Evolutionary conservation across 2,797 vertebrate genomes (phyloP), one percentile per base, ranked within the genome.

Genomic region (Jordanella pulchra): DNA sequence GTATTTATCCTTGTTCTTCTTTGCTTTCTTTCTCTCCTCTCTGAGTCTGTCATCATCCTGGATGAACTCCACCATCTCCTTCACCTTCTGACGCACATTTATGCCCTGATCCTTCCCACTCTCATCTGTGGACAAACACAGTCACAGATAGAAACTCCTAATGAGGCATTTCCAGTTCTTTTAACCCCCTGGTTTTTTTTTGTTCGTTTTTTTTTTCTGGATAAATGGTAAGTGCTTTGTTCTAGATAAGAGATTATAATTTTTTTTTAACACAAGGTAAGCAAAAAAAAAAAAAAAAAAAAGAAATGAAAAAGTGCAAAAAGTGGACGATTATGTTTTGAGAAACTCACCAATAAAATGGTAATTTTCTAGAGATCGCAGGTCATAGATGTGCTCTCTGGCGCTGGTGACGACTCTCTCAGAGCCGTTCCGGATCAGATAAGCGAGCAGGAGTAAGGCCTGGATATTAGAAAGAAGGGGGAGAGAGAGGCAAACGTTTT

Each of bases 381-480:
- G 96, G 95, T 99, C 98, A 82, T 99, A 99, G 95, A 99, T 98
- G 95, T 99, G 98, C 94, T 99, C 98, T 95, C 98, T 96, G 95
- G 97, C 95, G 84, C 98, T 99, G 91, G 98, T 99, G 91, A 99
- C 98, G 74, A 99, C 98, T 91, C 98, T 95, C 92, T 99, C 98
- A 82, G 98, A 99, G 87, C 98, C 98, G 71, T 99, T 99, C 92
- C 98, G 96, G 95, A 99, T 99, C 94, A 99, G 95, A 94, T 99
- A 98, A 84, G 98, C 97, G 87, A 99, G 95, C 87, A 99, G 95
- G 86, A 99, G 95, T 93, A 99, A 92, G 60, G 97, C 97, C 98
- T 99, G 94, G 47, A n/a, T 51, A n/a, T 23, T 50, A 27, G 30
- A 51, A 51, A n/a, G 13, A 25, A 15, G 1, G 35, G 3, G 9